These are phyloP conservation scores for Amphibalanus amphitrite DNA, from an alignment of 1,140 invertebrate species.

Conservation along the genomic window DNA sequence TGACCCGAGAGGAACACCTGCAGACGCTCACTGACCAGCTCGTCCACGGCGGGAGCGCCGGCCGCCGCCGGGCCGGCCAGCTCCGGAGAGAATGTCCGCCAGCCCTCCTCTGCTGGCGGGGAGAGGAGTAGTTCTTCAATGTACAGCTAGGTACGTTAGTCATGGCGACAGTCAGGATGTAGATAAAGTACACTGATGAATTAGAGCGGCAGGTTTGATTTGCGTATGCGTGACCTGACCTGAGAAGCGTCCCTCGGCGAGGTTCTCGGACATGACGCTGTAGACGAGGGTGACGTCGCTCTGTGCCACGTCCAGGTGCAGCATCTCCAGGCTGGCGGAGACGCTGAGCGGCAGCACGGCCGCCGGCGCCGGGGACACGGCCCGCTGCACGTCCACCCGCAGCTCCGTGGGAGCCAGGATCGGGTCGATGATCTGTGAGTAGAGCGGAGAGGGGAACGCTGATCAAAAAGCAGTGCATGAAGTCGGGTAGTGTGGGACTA, in stretches of 20 bases:
- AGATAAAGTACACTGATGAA: too few species aligned
- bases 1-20: constrained; percentile 54
- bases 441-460: too few species aligned
- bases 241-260: constrained; percentile 30
- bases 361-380: constrained; percentile 29
- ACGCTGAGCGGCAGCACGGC: constrained; percentile 38
- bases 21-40: constrained; percentile 24
- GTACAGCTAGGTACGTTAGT: too few species aligned
- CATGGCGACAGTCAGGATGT: too few species aligned
- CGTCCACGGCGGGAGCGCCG: constrained; percentile 43
- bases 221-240: constrained; percentile 16
- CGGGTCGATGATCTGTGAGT: constrained; percentile 35
- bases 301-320: constrained; percentile 49
- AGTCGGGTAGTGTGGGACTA: too few species aligned
- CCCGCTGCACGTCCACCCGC: constrained; percentile 50
- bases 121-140: neutral
- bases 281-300: constrained; percentile 48
- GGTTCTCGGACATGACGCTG: constrained; percentile 47
- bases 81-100: constrained; percentile 15
- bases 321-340: constrained; percentile 43
- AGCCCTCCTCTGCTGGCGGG: neutral
- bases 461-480: too few species aligned
- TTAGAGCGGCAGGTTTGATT: too few species aligned
- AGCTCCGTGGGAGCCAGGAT: constrained; percentile 54
- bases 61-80: constrained; percentile 19